phyloP scores from a whole-genome alignment of 2,888 invertebrate species.

The Eilema caniola region DNA sequence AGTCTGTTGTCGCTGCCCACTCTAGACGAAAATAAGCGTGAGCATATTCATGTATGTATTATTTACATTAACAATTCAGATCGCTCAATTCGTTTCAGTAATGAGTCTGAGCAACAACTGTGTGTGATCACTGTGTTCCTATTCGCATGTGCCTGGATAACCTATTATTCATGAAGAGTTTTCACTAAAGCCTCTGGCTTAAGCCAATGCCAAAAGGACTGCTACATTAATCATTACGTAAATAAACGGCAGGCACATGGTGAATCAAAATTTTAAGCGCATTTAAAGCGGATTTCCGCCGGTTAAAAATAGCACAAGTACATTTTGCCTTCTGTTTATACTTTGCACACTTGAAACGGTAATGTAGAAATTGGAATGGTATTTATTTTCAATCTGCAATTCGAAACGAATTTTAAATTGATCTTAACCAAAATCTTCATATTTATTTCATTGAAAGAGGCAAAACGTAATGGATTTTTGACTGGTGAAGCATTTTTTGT shows the following conservation, averaged over 20 bases:
- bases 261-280: slow-evolving; percentile 45
- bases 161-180: too few species aligned
- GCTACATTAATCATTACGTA: slow-evolving; percentile 49
- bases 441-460: background rate
- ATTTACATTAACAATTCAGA: too few species aligned
- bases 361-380: background rate
- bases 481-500: background rate
- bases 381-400: background rate
- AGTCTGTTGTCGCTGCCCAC: too few species aligned
- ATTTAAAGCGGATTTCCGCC: slow-evolving; percentile 4
- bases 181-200: slow-evolving; percentile 22
- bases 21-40: too few species aligned
- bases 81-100: too few species aligned
- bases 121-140: too few species aligned
- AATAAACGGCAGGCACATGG: slow-evolving; percentile 61
- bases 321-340: background rate
- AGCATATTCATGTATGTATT: too few species aligned
- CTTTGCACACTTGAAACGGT: background rate
- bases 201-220: slow-evolving; percentile 42
- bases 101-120: too few species aligned
- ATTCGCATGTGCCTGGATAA: too few species aligned
- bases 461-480: background rate
- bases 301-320: slow-evolving; percentile 1
- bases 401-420: background rate
- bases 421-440: background rate